Conservation (phyloP, 2,888 invertebrate genomes). For the Euplexia lucipara region DNA sequence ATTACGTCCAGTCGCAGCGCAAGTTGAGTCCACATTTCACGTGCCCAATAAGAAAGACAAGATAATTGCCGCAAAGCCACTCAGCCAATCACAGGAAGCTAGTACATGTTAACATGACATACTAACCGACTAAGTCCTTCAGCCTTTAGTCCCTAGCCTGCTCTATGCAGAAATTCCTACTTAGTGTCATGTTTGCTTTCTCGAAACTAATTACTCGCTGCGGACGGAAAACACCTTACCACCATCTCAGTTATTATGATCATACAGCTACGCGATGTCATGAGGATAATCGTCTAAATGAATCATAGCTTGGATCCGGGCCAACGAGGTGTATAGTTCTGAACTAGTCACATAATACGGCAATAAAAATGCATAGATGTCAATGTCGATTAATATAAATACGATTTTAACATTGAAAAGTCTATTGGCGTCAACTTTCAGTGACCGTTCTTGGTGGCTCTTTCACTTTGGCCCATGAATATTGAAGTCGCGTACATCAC, state of each 20-base stretch:
- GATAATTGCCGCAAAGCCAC: conserved; percentile 72
- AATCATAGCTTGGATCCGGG: conserved; percentile 58
- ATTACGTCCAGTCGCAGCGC: conserved; percentile 63
- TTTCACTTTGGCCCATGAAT: conserved; percentile 84
- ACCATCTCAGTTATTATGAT: conserved; percentile 30
- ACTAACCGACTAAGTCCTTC: conserved; percentile 83
- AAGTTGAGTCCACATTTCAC: conserved; percentile 54
- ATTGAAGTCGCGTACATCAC: conserved; percentile 81
- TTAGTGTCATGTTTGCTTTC: conserved; percentile 77
- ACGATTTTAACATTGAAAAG: conserved; percentile 55
- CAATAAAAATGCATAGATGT: conserved; percentile 45
- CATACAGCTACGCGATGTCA: conserved; percentile 33
- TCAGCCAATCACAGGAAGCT: conserved; percentile 66
- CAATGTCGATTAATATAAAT: conserved; percentile 48
- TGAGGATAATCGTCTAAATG: conserved; percentile 47
- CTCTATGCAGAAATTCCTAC: conserved; percentile 77
- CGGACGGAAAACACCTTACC: conserved; percentile 56
- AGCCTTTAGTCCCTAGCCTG: conserved; percentile 75
- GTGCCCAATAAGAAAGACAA: conserved; percentile 68
- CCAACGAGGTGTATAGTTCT: conserved; percentile 37
- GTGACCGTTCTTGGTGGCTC: conserved; percentile 67
- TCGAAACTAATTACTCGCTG: conserved; percentile 76
- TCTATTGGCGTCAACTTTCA: conserved; percentile 64
- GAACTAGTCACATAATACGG: conserved; percentile 37
- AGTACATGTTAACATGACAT: conserved; percentile 71